Evolutionary conservation across 2,888 invertebrate species (phyloP).

Genomic region (Notodonta ziczac): DNA sequence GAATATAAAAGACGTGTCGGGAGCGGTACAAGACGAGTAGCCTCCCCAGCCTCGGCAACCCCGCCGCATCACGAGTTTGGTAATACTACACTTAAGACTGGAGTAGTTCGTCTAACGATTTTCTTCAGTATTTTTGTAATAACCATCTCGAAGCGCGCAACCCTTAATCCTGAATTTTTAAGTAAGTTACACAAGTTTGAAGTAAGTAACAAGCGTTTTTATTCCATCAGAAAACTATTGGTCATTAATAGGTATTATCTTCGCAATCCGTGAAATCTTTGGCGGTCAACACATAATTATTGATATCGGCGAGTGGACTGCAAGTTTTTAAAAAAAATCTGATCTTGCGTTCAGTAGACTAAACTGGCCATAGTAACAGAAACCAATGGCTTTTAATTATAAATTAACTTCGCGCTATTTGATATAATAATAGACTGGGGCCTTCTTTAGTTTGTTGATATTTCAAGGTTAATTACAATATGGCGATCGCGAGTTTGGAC

Average conservation of each 20-base stretch:
- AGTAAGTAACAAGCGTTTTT: not conserved
- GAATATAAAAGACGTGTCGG: slow-evolving; percentile 68
- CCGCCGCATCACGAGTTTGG: slow-evolving; percentile 70
- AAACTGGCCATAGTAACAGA: too few species aligned
- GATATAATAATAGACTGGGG: too few species aligned
- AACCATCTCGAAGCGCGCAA: slow-evolving; percentile 72
- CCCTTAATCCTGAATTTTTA: slow-evolving; percentile 52
- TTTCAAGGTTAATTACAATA: slow-evolving; percentile 50
- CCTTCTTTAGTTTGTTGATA: not conserved
- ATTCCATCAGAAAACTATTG: too few species aligned
- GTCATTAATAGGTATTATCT: too few species aligned
- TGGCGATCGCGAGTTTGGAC: slow-evolving; percentile 73
- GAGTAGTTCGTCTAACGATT: slow-evolving; percentile 84
- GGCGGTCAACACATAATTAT: too few species aligned
- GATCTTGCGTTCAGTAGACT: too few species aligned
- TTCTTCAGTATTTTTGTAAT: slow-evolving; percentile 83
- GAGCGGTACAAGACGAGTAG: slow-evolving; percentile 62
- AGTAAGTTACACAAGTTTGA: slow-evolving; percentile 45
- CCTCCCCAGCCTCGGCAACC: slow-evolving; percentile 73
- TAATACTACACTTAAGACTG: slow-evolving; percentile 77
- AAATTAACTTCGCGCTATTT: too few species aligned
- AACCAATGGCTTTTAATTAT: too few species aligned
- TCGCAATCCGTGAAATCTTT: too few species aligned
- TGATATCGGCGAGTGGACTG: too few species aligned
- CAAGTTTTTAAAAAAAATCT: too few species aligned